phyloP scores from a whole-genome alignment of 2,113 vertebrate genomes.

The Galbula dea region DNA sequence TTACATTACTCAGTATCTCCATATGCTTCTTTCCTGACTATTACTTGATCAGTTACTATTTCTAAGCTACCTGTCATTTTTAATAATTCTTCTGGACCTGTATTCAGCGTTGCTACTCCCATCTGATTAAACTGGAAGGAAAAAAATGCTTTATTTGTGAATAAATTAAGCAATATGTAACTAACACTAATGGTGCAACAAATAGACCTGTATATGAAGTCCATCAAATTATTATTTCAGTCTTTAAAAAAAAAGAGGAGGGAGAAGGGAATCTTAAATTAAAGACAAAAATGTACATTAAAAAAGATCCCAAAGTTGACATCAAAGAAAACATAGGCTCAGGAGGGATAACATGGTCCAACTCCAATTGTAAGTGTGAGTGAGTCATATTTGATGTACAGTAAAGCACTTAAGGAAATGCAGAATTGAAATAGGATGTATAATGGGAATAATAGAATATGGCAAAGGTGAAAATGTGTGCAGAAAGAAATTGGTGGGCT shows the following conservation, averaged over 20 bases:
- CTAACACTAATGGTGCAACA: not conserved
- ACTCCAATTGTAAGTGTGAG: not conserved
- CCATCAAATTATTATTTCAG: not conserved
- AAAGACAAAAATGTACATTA: not conserved
- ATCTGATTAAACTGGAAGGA: not conserved
- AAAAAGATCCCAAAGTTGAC: not conserved
- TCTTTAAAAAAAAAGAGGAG: not conserved
- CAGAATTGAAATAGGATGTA: constrained; percentile 3
- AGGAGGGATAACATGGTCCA: not conserved
- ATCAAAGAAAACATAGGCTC: not conserved
- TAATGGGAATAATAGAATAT: constrained; percentile 10
- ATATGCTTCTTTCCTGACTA: not conserved
- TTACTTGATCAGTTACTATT: not conserved
- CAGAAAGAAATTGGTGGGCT: not conserved
- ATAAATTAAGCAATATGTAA: not conserved
- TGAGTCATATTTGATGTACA: not conserved
- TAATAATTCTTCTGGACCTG: not conserved
- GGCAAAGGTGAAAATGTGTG: not conserved
- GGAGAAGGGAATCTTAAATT: not conserved
- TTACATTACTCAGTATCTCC: not conserved
- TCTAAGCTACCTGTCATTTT: not conserved
- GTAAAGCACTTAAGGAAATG: not conserved
- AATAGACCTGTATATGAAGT: not conserved
- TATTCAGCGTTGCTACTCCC: not conserved
- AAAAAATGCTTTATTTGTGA: not conserved